These are phyloP conservation scores for Trididemnum miniatum DNA, from an alignment of 23 tunicate genomes.

Conservation along the genomic window DNA sequence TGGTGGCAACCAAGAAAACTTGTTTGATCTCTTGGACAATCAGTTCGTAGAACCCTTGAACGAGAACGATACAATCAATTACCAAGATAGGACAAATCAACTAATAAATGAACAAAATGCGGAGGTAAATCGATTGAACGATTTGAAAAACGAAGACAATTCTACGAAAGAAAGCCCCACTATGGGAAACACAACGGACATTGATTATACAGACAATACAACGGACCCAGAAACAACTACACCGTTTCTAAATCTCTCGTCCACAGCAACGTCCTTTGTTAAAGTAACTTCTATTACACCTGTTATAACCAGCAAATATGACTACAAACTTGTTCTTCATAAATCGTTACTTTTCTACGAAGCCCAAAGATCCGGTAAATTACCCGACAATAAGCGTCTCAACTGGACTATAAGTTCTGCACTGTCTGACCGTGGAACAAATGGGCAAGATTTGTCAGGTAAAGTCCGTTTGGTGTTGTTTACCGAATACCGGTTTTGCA, in stretches of 20 bases:
- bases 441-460: slow-evolving; percentile 85
- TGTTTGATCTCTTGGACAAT: not conserved
- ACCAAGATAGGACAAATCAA: not conserved
- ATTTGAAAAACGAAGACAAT: not conserved
- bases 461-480: not conserved
- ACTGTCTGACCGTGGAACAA: slow-evolving; percentile 54
- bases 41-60: not conserved
- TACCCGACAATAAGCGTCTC: slow-evolving; percentile 71
- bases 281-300: not conserved
- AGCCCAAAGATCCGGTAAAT: slow-evolving; percentile 87
- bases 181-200: not conserved
- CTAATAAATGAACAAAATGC: slow-evolving; percentile 3
- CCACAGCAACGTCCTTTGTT: slow-evolving; percentile 4
- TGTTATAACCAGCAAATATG: slow-evolving; percentile 35
- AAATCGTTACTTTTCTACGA: slow-evolving; percentile 85
- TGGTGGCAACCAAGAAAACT: not conserved
- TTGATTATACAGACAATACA: not conserved
- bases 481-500: not conserved
- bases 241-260: not conserved
- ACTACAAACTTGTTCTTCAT: slow-evolving; percentile 62
- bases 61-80: not conserved
- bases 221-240: not conserved
- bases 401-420: slow-evolving; percentile 88
- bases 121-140: not conserved
- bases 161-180: not conserved